phyloP scores from a whole-genome alignment of 2,797 vertebrate species.

The Siniperca scherzeri region DNA sequence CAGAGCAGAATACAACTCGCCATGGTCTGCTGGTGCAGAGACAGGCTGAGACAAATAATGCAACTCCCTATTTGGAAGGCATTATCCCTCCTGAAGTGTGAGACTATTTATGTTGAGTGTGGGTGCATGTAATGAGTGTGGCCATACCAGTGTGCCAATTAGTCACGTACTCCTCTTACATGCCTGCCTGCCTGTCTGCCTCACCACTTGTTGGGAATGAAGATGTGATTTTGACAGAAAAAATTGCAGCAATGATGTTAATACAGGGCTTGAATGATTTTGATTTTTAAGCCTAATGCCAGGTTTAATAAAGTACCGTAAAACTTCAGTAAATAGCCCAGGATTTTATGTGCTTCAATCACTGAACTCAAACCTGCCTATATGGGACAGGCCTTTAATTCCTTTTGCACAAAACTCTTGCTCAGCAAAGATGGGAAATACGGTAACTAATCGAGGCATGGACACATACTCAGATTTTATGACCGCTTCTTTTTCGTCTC shows the following conservation, averaged over 20 bases:
- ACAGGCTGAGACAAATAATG: constrained; percentile 45
- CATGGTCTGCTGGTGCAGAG: constrained; percentile 43
- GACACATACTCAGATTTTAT: too few relatives aligned
- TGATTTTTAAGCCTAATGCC: not conserved
- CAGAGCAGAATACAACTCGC: constrained; percentile 39
- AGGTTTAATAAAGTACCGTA: not conserved
- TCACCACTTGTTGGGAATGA: constrained; percentile 40
- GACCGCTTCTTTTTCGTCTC: too few relatives aligned
- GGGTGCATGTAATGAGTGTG: constrained; percentile 67
- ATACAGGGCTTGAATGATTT: constrained; percentile 12
- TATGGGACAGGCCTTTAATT: too few relatives aligned
- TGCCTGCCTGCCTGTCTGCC: constrained; percentile 28
- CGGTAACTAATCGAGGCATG: too few relatives aligned
- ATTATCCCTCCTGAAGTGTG: constrained; percentile 54
- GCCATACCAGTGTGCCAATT: constrained; percentile 66
- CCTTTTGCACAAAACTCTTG: too few relatives aligned
- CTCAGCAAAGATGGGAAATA: too few relatives aligned
- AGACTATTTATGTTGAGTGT: constrained; percentile 66
- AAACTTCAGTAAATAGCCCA: too few relatives aligned
- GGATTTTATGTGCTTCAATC: too few relatives aligned
- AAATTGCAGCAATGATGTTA: constrained; percentile 19
- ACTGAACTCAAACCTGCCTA: too few relatives aligned
- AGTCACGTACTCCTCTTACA: constrained; percentile 34
- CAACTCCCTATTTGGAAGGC: constrained; percentile 56
- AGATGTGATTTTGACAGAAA: constrained; percentile 39